Evolutionary conservation across 2,888 invertebrate genomes (phyloP).

Genomic region (Syrista parreyssii): DNA sequence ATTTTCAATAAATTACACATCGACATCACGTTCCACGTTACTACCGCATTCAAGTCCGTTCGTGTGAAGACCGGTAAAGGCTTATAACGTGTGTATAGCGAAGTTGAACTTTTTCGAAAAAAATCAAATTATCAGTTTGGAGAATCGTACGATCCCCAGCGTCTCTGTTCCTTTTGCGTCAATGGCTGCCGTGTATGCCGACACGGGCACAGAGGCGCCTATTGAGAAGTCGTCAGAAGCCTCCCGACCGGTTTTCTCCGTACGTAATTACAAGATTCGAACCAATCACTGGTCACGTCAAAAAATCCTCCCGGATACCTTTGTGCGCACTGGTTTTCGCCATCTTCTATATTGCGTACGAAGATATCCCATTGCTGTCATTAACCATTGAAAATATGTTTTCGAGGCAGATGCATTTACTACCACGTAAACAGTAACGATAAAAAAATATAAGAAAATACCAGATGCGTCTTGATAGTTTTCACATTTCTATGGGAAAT

Average conservation of each 20-base stretch:
- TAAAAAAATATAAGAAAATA: too few species aligned
- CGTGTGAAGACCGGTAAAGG: not conserved
- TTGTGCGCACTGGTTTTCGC: not conserved
- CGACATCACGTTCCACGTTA: not conserved
- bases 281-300: constrained; percentile 33
- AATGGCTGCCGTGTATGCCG: not conserved
- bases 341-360: not conserved
- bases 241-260: constrained; percentile 40
- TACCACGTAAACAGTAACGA: not conserved
- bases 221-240: constrained; percentile 13
- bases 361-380: not conserved
- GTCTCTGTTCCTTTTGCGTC: not conserved
- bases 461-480: not conserved
- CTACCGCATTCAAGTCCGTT: not conserved
- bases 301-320: constrained; percentile 31
- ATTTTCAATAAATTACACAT: not conserved
- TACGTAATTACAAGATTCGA: constrained; percentile 43
- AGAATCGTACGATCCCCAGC: not conserved
- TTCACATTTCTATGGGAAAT: not conserved
- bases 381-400: not conserved
- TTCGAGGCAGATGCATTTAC: not conserved
- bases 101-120: not conserved
- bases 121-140: not conserved
- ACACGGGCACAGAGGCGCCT: not conserved
- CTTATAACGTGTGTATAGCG: not conserved